Conservation (phyloP, 2,113 vertebrate species). For the Cheirogaleus medius region DNA sequence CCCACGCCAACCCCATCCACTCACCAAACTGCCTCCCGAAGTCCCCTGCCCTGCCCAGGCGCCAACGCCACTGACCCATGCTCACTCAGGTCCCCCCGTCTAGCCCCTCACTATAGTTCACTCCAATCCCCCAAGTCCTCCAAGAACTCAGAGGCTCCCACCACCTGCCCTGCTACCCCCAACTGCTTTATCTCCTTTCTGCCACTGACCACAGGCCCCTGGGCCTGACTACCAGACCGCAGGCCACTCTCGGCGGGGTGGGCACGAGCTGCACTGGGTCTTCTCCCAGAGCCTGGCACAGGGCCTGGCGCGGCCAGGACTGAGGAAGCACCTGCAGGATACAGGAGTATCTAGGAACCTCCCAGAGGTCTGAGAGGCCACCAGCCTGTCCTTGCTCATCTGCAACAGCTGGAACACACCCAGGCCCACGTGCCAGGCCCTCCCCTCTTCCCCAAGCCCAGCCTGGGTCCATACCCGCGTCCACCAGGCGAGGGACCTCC, state of each 20-base stretch:
- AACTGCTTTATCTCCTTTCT: neutral
- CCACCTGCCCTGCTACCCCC: no score
- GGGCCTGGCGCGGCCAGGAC: no score
- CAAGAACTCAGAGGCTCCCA: neutral
- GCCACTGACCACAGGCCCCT: neutral
- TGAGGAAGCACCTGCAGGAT: fast-evolving
- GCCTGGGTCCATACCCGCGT: constrained; percentile 88
- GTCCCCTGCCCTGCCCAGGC: neutral
- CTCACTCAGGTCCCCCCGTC: no score
- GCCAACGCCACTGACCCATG: no score
- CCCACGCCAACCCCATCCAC: fast-evolving
- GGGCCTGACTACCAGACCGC: fast-evolving
- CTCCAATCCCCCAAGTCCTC: neutral
- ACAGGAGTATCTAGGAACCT: fast-evolving
- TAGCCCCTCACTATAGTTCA: neutral
- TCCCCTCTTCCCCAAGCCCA: neutral
- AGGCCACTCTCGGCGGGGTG: fast-evolving
- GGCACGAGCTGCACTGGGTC: neutral
- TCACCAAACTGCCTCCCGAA: neutral
- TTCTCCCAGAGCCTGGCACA: neutral
- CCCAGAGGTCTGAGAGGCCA: neutral
- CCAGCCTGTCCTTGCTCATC: no score
- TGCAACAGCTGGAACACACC: fast-evolving
- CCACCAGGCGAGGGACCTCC: constrained; percentile 94
- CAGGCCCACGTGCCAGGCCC: neutral